These are phyloP conservation scores for Sinelater perroti DNA, from an alignment of 2,888 invertebrate genomes.

Conservation along the genomic window DNA sequence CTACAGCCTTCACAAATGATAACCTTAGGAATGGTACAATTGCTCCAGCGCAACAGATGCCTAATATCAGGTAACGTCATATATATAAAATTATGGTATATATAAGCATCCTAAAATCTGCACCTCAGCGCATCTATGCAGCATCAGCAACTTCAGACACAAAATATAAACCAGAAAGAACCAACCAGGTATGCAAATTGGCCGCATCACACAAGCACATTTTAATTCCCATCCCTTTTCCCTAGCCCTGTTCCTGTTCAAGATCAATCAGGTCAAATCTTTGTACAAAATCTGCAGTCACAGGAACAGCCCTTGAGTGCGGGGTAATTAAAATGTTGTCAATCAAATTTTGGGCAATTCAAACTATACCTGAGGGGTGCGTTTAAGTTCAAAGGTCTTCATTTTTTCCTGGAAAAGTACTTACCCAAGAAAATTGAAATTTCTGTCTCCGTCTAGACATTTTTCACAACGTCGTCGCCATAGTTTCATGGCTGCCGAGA, in stretches of 20 bases:
- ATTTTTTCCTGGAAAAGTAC: too few relatives aligned
- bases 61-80: too few relatives aligned
- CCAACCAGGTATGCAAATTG: background rate
- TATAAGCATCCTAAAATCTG: background rate
- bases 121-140: background rate
- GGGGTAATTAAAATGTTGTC: slow-evolving; percentile 11
- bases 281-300: slow-evolving; percentile 13
- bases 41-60: background rate
- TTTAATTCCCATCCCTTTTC: slow-evolving; percentile 3
- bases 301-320: slow-evolving; percentile 14
- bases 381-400: too few relatives aligned
- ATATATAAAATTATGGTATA: background rate
- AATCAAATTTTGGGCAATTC: too few relatives aligned
- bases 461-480: too few relatives aligned
- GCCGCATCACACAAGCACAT: background rate
- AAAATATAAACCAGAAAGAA: background rate
- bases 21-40: background rate
- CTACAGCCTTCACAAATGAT: too few relatives aligned
- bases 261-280: slow-evolving; percentile 33
- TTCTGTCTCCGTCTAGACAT: too few relatives aligned
- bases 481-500: too few relatives aligned
- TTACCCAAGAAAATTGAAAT: too few relatives aligned
- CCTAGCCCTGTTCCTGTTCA: slow-evolving; percentile 14
- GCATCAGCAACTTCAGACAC: background rate
- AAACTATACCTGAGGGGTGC: too few relatives aligned